A percentile compares a stretch with the other conserved stretches of the same genome.
These are phyloP conservation scores for Notothenia rossii DNA, from an alignment of 2,113 vertebrate genomes.

Conservation along the genomic window DNA sequence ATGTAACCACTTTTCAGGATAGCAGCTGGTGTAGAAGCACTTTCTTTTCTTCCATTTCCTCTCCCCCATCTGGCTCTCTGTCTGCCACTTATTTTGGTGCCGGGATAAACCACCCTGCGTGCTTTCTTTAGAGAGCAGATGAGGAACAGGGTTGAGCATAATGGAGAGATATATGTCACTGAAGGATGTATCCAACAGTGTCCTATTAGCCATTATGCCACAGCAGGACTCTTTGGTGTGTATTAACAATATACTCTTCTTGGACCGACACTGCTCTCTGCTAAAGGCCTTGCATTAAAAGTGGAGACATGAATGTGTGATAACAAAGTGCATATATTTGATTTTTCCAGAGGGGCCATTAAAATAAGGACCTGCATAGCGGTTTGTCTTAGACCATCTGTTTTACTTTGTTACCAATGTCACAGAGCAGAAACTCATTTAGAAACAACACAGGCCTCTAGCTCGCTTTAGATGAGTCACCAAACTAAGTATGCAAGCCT, in stretches of 20 bases:
- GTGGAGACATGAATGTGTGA: neutral
- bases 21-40: conserved; percentile 75
- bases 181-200: conserved; percentile 49
- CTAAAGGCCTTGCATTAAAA: conserved; percentile 35
- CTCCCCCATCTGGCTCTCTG: conserved; percentile 70
- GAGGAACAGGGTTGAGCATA: conserved; percentile 54
- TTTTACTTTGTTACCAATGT: conserved; percentile 45
- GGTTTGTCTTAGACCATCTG: conserved; percentile 38
- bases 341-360: conserved; percentile 26
- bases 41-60: conserved; percentile 73
- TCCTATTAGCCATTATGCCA: conserved; percentile 53
- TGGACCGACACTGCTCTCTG: conserved; percentile 6
- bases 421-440: conserved; percentile 36
- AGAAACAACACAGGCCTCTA: conserved; percentile 17
- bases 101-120: conserved; percentile 52
- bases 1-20: conserved; percentile 77
- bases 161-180: conserved; percentile 71
- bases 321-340: conserved; percentile 6
- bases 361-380: conserved; percentile 24
- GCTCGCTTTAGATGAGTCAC: conserved; percentile 49
- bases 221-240: conserved; percentile 45
- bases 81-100: conserved; percentile 69
- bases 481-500: conserved; percentile 34
- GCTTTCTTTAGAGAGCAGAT: conserved; percentile 59
- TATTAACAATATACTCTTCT: conserved; percentile 24